Evolutionary conservation across 53 echinoderm and acorn worm genomes (phyloP).

Genomic region (Holothuria leucospilota): DNA sequence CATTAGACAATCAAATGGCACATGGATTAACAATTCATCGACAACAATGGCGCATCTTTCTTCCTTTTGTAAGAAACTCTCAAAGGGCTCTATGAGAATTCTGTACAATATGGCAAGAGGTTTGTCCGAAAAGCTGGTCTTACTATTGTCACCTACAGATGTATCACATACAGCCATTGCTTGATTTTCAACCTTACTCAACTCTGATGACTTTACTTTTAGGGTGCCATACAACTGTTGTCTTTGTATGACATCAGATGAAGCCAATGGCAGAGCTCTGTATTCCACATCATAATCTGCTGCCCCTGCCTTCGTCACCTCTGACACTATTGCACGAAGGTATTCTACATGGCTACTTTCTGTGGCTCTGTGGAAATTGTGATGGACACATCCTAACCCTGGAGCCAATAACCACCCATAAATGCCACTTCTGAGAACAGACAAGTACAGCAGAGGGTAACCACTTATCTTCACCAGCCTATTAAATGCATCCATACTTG

Average conservation of each 20-base stretch:
- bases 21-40: conserved; percentile 5
- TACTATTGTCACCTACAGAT: background rate
- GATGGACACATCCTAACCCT: conserved; percentile 65
- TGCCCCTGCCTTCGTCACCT: conserved; percentile 8
- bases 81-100: background rate
- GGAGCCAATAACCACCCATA: conserved; percentile 81
- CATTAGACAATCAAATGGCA: conserved; percentile 25
- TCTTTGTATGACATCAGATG: conserved; percentile 67
- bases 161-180: background rate
- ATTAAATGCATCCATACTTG: conserved; percentile 1
- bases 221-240: conserved; percentile 50
- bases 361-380: background rate
- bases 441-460: conserved; percentile 71
- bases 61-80: background rate
- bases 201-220: background rate
- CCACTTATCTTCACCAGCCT: conserved; percentile 68
- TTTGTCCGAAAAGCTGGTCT: no score
- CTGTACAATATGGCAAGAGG: background rate
- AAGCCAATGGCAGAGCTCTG: conserved; percentile 79
- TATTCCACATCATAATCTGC: conserved; percentile 80
- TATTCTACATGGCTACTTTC: background rate
- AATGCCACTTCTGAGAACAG: conserved; percentile 70
- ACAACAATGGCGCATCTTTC: background rate
- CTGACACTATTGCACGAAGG: conserved; percentile 44
- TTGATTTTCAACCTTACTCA: background rate